Conservation (phyloP, 35 echinoderm and acorn worm species). For the Heliocidaris tuberculata region DNA sequence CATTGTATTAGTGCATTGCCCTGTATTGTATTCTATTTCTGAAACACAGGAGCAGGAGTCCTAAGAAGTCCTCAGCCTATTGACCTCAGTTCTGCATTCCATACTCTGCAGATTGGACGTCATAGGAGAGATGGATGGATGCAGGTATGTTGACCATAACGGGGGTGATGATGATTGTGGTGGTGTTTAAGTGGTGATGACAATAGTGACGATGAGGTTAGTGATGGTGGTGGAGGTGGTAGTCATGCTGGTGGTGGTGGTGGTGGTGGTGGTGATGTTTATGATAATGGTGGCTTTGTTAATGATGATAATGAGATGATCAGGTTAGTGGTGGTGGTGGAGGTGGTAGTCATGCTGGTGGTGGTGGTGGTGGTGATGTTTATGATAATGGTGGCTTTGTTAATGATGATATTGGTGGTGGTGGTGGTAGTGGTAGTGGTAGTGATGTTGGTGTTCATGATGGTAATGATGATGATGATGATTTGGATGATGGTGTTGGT, state of each 20-base stretch:
- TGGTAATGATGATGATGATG: neutral
- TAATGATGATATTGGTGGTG: neutral
- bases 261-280: neutral
- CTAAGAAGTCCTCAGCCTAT: slow-evolving; percentile 63
- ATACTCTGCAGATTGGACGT: slow-evolving; percentile 53
- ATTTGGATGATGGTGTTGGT: neutral
- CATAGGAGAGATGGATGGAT: slow-evolving; percentile 64
- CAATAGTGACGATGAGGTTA: too few relatives aligned
- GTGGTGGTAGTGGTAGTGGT: neutral
- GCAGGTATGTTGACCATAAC: slow-evolving; percentile 46
- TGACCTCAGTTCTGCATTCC: slow-evolving; percentile 23
- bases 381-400: slow-evolving; percentile 25
- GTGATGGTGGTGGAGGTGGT: neutral
- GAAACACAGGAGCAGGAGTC: slow-evolving; percentile 53
- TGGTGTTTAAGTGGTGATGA: slow-evolving; percentile 24
- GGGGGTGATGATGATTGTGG: neutral
- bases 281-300: too few relatives aligned
- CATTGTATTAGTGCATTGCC: too few relatives aligned
- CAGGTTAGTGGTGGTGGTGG: slow-evolving; percentile 5
- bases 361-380: slow-evolving; percentile 45
- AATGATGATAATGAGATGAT: too few relatives aligned
- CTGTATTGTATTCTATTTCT: neutral
- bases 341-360: too few relatives aligned
- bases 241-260: neutral
- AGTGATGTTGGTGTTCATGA: neutral